Conservation (phyloP, 2,113 vertebrate genomes). For the Motacilla alba region DNA sequence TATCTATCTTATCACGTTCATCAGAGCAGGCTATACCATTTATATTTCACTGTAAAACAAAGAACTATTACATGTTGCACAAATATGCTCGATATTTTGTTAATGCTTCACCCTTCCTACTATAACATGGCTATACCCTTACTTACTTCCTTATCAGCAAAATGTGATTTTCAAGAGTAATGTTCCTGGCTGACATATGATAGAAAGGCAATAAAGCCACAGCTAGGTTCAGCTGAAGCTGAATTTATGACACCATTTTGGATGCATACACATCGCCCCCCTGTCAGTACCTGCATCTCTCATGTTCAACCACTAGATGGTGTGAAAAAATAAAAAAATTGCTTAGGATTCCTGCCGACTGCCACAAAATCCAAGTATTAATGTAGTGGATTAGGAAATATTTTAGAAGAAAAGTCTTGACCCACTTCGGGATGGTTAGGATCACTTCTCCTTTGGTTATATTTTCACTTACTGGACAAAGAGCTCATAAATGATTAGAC, state of each 20-base stretch:
- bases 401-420: constrained; percentile 34
- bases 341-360: constrained; percentile 25
- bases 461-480: constrained; percentile 36
- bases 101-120: constrained; percentile 61
- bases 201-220: constrained; percentile 72
- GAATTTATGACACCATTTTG: constrained; percentile 75
- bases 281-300: constrained; percentile 66
- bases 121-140: constrained; percentile 24
- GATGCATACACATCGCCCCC: constrained; percentile 10
- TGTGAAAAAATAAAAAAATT: constrained; percentile 73
- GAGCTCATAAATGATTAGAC: constrained; percentile 28
- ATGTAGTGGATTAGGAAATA: constrained; percentile 23
- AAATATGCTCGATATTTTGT: constrained; percentile 32
- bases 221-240: constrained; percentile 56
- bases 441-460: constrained; percentile 16
- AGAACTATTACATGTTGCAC: constrained; percentile 34
- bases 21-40: neutral
- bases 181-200: constrained; percentile 68
- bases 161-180: constrained; percentile 66
- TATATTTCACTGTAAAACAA: constrained; percentile 50
- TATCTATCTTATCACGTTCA: neutral
- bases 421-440: neutral
- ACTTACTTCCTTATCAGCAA: constrained; percentile 67
- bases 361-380: constrained; percentile 27
- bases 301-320: constrained; percentile 80